Base-by-base conservation (phyloP, 1,140 invertebrate genomes). In the Drosophila santomea region DNA sequence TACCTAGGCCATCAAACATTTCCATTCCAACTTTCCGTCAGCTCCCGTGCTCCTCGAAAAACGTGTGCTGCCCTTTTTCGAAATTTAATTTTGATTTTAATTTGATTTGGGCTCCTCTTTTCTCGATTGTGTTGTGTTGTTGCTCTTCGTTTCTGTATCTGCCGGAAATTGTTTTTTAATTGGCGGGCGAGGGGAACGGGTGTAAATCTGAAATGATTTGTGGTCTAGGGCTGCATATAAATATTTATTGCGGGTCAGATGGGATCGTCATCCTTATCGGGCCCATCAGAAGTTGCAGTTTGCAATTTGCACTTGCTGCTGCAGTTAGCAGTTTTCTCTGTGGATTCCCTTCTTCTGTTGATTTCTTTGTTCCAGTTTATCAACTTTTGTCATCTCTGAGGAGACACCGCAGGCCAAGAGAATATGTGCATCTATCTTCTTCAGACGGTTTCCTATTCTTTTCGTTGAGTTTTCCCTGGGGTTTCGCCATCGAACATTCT, bases 151-250 rank as follows among this genome's bases (percentile, higher is more conserved):
- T n/a, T 14, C 15, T 17, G 44, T 74, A 48, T 66, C 43, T 54
- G 56, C 74, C 74, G 74, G 74, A 77, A 77, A 77, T 77, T 77
- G 74, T 77, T 77, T 77, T 77, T 77, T 77, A 77, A 77, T 74
- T 74, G 50, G 35, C 17, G 36, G 54, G 8, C 6, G 25, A 38
- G 44, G 20, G 25, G 12, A 51, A 10, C n/a, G 20, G 12, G 1
- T 32, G 50, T 36, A 63, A 63, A 71, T 63, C 68, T 48, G 15
- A n/a, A 71, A 72, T 71, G 68, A 72, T 72, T 72, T 72, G 68
- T 56, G 74, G 74, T 51, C 52, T 55, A 36, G 20, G 48, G 74
- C 43, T 55, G 55, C 51, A 68, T 35, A 67, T 76, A 76, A 75
- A 76, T 76, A 76, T 76, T 76, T 76, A 76, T 76, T 54, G 55